These are phyloP conservation scores for Hoplostethus atlanticus DNA, from an alignment of 2,797 vertebrate species.

Conservation along the genomic window DNA sequence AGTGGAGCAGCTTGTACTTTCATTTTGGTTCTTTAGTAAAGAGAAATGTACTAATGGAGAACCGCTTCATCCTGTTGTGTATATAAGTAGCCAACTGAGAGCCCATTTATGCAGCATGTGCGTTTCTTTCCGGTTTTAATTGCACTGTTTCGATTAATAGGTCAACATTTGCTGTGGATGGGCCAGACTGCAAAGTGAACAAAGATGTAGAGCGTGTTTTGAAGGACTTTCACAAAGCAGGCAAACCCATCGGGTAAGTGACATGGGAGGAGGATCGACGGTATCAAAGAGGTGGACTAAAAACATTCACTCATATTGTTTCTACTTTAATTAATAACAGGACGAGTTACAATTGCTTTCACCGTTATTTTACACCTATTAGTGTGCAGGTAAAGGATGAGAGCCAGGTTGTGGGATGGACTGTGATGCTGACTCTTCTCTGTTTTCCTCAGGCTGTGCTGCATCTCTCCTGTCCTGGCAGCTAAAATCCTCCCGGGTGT, in stretches of 20 bases:
- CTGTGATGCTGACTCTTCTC: not conserved
- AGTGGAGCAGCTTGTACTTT: slow-evolving; percentile 51
- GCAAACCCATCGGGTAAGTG: slow-evolving; percentile 89
- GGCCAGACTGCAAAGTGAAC: slow-evolving; percentile 86
- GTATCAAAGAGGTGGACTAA: not conserved
- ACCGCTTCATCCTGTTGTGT: not conserved
- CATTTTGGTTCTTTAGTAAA: not conserved
- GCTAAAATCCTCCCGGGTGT: slow-evolving; percentile 86
- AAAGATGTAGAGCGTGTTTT: slow-evolving; percentile 87
- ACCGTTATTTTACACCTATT: not conserved
- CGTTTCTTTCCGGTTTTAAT: not conserved
- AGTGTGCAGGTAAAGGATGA: not conserved
- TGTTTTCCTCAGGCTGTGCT: slow-evolving; percentile 83
- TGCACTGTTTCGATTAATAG: slow-evolving; percentile 62
- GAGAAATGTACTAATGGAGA: too few relatives aligned
- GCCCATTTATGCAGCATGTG: not conserved
- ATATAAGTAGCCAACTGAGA: not conserved
- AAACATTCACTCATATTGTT: too few relatives aligned
- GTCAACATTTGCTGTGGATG: slow-evolving; percentile 89
- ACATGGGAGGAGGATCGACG: not conserved
- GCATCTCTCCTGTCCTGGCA: slow-evolving; percentile 89
- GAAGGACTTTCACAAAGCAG: slow-evolving; percentile 87
- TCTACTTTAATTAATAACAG: not conserved
- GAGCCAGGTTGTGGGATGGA: not conserved
- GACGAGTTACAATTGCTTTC: not conserved